Conservation (phyloP, 2,888 invertebrate species). For the Mantis religiosa region DNA sequence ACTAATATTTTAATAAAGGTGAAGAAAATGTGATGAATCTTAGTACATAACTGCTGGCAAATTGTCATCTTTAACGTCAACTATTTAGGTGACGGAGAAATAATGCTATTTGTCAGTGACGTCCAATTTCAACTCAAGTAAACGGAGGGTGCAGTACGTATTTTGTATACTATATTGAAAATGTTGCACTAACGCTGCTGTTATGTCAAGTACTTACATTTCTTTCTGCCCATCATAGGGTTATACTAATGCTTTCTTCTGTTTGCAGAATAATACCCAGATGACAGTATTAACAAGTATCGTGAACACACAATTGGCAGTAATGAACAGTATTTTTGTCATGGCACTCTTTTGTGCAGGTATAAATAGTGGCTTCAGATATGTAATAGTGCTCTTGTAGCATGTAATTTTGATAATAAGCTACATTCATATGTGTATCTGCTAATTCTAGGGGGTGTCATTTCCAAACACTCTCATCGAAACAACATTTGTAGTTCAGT, state of each 20-base stretch:
- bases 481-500: background rate
- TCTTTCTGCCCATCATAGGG: background rate
- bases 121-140: background rate
- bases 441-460: background rate
- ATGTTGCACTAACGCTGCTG: background rate
- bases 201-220: background rate
- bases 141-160: background rate
- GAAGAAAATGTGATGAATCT: background rate
- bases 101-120: background rate
- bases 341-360: background rate
- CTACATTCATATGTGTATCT: background rate
- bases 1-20: background rate
- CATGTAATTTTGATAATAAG: too few relatives aligned
- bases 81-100: background rate
- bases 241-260: background rate
- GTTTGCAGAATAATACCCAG: background rate
- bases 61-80: too few relatives aligned
- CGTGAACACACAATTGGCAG: background rate
- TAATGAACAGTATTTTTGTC: background rate
- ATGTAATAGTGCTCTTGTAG: background rate
- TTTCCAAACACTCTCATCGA: constrained; percentile 3
- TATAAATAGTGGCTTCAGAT: background rate
- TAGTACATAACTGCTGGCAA: background rate
- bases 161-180: background rate
- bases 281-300: background rate